These are phyloP conservation scores for Melanerpes formicivorus DNA, from an alignment of 2,113 vertebrate species.

Conservation along the genomic window DNA sequence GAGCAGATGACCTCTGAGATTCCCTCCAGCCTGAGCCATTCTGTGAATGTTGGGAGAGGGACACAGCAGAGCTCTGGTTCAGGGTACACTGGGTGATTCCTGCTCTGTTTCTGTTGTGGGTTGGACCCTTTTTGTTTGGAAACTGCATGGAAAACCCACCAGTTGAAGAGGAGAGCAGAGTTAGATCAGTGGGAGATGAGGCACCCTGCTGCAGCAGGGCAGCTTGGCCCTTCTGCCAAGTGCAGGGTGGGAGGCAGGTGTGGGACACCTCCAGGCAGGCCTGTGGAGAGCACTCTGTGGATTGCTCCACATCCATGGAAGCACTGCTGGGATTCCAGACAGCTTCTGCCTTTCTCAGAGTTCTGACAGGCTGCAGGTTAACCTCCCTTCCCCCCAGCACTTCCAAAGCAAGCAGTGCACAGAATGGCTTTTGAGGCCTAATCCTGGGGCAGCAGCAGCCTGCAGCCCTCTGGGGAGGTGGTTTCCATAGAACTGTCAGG, in stretches of 20 bases:
- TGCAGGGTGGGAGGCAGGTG: neutral
- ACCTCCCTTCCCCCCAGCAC: no score
- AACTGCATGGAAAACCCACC: neutral
- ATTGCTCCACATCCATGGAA: neutral
- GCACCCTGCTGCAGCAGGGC: neutral
- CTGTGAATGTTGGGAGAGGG: neutral
- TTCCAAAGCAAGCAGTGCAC: neutral
- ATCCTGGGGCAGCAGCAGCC: neutral
- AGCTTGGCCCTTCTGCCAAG: neutral
- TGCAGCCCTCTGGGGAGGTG: neutral
- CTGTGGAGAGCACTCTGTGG: neutral
- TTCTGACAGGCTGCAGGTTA: neutral
- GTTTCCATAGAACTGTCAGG: neutral
- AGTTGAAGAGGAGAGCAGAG: neutral
- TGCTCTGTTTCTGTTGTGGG: neutral
- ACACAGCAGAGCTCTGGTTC: neutral
- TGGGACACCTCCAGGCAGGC: neutral
- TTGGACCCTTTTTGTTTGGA: rapidly evolving
- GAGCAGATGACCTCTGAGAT: no score
- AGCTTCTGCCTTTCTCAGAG: neutral
- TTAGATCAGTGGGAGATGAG: neutral
- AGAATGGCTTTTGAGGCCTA: neutral
- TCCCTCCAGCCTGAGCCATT: no score
- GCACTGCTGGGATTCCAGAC: neutral
- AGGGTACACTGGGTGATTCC: rapidly evolving